phyloP scores from a whole-genome alignment of 2,797 vertebrate genomes.

The Pipistrellus pygmaeus region DNA sequence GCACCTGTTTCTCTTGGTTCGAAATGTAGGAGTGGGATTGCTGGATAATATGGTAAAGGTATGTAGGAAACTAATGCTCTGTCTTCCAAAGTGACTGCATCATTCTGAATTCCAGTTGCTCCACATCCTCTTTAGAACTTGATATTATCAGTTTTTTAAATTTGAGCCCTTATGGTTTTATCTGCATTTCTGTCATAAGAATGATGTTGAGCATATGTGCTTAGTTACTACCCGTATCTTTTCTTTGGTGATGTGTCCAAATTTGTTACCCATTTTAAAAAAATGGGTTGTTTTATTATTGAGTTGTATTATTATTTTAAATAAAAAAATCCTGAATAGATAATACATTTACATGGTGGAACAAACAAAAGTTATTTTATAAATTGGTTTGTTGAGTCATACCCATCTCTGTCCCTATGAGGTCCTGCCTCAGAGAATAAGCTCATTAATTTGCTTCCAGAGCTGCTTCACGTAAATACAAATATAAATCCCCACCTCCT shows the following conservation, averaged over 20 bases:
- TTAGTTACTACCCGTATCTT: background rate
- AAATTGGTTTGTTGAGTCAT: background rate
- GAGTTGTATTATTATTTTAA: constrained; percentile 24
- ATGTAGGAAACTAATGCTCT: background rate
- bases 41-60: background rate
- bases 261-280: background rate
- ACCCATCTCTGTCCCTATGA: background rate
- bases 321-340: constrained; percentile 31
- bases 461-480: background rate
- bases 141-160: background rate
- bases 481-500: background rate
- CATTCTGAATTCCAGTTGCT: background rate
- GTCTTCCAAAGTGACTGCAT: background rate
- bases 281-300: background rate
- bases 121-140: background rate
- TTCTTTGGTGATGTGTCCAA: background rate
- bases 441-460: constrained; percentile 27
- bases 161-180: background rate
- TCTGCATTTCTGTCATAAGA: background rate
- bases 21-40: background rate
- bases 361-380: background rate
- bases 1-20: constrained; percentile 29
- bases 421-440: background rate
- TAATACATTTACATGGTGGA: background rate
- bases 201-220: background rate